A percentile compares a stretch with the other conserved stretches of the same genome.
Evolutionary conservation across 2,113 vertebrate species (phyloP).

Genomic region (Aplodontia rufa): DNA sequence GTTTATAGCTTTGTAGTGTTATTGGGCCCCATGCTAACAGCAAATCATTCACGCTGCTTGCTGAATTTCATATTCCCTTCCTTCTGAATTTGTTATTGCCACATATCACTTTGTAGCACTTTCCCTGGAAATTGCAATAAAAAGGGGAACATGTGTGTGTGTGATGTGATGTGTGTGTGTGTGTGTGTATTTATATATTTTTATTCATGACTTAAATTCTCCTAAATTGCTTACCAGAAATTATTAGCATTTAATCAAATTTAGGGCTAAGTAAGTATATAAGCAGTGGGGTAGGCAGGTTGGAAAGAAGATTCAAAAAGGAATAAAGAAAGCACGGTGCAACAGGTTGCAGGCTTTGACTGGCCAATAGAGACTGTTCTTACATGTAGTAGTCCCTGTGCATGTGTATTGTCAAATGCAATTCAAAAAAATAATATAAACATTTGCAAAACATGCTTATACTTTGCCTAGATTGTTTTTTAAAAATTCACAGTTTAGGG

Average conservation of each 20-base stretch:
- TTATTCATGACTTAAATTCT: slow-evolving; percentile 79
- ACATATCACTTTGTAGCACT: slow-evolving; percentile 79
- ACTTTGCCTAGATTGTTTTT: neutral
- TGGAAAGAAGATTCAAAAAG: neutral
- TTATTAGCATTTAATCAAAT: slow-evolving; percentile 67
- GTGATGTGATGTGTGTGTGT: rapidly evolving
- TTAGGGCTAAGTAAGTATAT: slow-evolving; percentile 44
- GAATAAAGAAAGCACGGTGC: neutral
- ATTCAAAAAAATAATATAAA: slow-evolving; percentile 9
- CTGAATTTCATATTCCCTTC: slow-evolving; percentile 85
- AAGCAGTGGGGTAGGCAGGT: neutral
- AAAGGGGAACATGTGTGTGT: slow-evolving; percentile 52
- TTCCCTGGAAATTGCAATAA: slow-evolving; percentile 68
- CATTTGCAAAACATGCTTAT: neutral
- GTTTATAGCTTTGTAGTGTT: slow-evolving; percentile 88
- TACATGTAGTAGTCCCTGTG: neutral
- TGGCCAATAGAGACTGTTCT: neutral
- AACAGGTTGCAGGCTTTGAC: neutral
- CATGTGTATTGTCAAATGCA: neutral
- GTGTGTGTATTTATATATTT: slow-evolving; percentile 62
- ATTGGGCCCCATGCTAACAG: slow-evolving; percentile 87
- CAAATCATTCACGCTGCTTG: slow-evolving; percentile 85
- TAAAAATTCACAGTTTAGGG: neutral
- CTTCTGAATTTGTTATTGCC: slow-evolving; percentile 83
- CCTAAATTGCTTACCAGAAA: slow-evolving; percentile 78